Base-by-base conservation (phyloP, 2,888 invertebrate genomes). In the Pyrrhopygopsis socrates region DNA sequence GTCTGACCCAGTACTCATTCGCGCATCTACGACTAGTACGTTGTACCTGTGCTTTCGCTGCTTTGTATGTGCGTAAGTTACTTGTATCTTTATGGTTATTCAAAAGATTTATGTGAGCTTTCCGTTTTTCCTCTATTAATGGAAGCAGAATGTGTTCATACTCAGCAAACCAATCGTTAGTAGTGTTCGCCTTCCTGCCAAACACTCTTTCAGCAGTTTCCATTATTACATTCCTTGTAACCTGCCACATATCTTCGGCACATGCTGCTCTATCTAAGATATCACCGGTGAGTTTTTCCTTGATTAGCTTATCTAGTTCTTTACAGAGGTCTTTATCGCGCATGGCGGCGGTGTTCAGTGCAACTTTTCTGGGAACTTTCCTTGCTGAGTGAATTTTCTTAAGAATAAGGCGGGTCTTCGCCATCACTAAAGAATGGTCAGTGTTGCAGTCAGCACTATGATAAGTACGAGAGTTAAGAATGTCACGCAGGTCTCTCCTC, bases 381-480 rank as follows among this genome's bases (percentile, higher is more conserved):
- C 29, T 34, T 27, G 34, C 30, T 2, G 68, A 78, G 22, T 78
- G 68, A n/a, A 78, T 68, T n/a, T 30, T 67, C n/a, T 68, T 78
- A 20, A 3, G 67, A 1, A 50, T 11, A 18, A 45, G 20, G 8
- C 34, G 70, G 15, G 58, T 18, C n/a, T 38, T 50, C 1, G 71
- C n/a, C 0, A 50, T 75, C 0, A 87, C 84, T 6, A 81, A 73
- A 20, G 83, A 78, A 65, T 87, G 83, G 68, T 87, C 87, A 15
- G 87, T 87, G 34, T 84, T 74, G 22, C 88, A 83, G 15, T 88
- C 83, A 9, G 85, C 79, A 24, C 88, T 86, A 2, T 88, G 85
- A 41, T 74, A 85, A 1, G 81, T 15, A 0, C 85, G 81, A 13
- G 88, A 81, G 50, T 85, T 80, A 3, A 81, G 87, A 0, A 71